These are phyloP conservation scores for Cheilosia scutellata DNA, from an alignment of 2,888 invertebrate species.

Conservation along the genomic window DNA sequence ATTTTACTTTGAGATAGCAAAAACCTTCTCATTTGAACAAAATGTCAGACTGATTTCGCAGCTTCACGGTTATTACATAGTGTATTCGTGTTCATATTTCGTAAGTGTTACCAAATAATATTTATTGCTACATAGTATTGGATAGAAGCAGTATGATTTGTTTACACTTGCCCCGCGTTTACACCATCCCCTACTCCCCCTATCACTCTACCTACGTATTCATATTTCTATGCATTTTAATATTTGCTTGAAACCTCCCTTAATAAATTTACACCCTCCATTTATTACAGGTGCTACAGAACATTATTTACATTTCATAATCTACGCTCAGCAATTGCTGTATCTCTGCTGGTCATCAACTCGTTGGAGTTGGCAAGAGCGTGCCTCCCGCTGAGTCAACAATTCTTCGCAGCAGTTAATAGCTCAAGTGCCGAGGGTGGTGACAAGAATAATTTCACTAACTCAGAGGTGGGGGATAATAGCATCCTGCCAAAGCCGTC, in stretches of 20 bases:
- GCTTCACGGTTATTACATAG: too few species aligned
- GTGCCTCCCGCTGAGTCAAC: conserved; percentile 78
- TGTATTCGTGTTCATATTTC: too few species aligned
- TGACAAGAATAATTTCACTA: conserved; percentile 53
- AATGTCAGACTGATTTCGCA: too few species aligned
- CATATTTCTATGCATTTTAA: too few species aligned
- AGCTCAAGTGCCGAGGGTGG: conserved; percentile 11
- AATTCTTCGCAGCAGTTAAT: conserved; percentile 53
- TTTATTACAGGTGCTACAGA: conserved; percentile 80
- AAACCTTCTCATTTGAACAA: too few species aligned
- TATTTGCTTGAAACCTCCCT: neutral
- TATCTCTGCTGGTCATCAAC: conserved; percentile 81
- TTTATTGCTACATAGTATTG: too few species aligned
- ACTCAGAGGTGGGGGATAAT: conserved; percentile 16
- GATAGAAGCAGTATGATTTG: too few species aligned
- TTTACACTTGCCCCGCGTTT: too few species aligned
- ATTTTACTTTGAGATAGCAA: too few species aligned
- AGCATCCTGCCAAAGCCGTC: conserved; percentile 17
- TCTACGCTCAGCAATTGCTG: conserved; percentile 81
- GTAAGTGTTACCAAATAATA: too few species aligned
- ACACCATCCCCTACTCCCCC: too few species aligned
- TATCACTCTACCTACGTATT: too few species aligned
- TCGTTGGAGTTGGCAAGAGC: conserved; percentile 82
- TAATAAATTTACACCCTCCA: neutral
- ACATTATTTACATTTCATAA: conserved; percentile 83